Evolutionary conservation across 1,140 invertebrate genomes (phyloP).

Genomic region (Drosophila paulistorum): DNA sequence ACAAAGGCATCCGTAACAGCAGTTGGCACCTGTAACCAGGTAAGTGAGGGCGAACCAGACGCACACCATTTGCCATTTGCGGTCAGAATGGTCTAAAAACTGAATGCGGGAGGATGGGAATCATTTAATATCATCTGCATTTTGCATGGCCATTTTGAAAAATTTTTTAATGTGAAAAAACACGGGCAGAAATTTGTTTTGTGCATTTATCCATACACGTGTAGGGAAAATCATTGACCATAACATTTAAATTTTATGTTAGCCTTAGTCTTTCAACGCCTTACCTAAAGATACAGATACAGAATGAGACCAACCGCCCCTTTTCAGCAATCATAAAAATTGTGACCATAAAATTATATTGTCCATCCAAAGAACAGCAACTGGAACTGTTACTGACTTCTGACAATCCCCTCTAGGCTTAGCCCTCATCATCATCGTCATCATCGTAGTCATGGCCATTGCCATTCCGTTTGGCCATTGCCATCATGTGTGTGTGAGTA

Average conservation of each 20-base stretch:
- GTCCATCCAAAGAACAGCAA: conserved; percentile 51
- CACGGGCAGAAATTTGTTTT: conserved; percentile 58
- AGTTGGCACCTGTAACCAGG: conserved; percentile 27
- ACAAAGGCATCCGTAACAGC: conserved; percentile 33
- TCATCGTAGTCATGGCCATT: conserved; percentile 15
- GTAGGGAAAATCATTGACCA: conserved; percentile 41
- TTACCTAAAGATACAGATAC: conserved; percentile 18
- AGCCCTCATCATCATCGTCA: conserved; percentile 33
- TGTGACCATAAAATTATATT: conserved; percentile 79
- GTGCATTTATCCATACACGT: conserved; percentile 66
- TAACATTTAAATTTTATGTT: conserved; percentile 78
- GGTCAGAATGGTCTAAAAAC: conserved; percentile 32
- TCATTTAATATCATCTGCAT: conserved; percentile 61
- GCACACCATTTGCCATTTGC: conserved; percentile 53
- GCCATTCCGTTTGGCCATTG: conserved; percentile 4
- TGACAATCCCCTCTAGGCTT: conserved; percentile 45
- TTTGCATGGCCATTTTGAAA: conserved; percentile 17
- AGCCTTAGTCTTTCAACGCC: conserved; percentile 59
- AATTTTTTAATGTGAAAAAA: background rate
- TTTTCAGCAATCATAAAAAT: conserved; percentile 68
- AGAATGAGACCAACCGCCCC: conserved; percentile 34
- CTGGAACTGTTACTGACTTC: conserved; percentile 39
- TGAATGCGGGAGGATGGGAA: background rate
- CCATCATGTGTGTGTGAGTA: conserved; percentile 49
- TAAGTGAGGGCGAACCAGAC: conserved; percentile 43